Percentiles rank a stretch among this genome's conserved stretches.
phyloP scores from a whole-genome alignment of 2,888 invertebrate species.

The Branchinecta sandiegonensis region DNA sequence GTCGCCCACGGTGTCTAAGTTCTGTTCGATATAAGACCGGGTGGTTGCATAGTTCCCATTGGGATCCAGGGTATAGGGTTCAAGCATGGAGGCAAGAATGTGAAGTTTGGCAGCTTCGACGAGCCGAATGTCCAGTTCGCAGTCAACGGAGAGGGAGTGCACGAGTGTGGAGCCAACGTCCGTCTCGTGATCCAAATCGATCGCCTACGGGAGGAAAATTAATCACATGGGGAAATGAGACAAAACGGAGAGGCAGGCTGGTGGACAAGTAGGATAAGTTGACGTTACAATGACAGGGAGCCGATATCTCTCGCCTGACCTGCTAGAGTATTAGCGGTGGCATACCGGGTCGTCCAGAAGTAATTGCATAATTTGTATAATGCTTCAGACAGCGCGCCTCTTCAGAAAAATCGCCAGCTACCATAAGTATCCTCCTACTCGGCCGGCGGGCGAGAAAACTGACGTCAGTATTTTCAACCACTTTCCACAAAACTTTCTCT shows the following conservation, averaged over 20 bases:
- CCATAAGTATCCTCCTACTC: too few relatives aligned
- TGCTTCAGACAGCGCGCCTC: too few relatives aligned
- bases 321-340: too few relatives aligned
- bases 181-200: background rate
- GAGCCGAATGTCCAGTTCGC: conserved; percentile 23
- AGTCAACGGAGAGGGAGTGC: conserved; percentile 20
- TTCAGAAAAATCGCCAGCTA: too few relatives aligned
- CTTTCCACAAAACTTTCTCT: too few relatives aligned
- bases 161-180: conserved; percentile 15
- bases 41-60: conserved; percentile 28
- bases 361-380: too few relatives aligned
- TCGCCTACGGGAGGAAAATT: conserved; percentile 5
- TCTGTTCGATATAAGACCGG: background rate
- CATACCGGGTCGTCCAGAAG: too few relatives aligned
- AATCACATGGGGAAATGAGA: background rate
- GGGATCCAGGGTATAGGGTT: conserved; percentile 31
- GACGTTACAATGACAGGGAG: too few relatives aligned
- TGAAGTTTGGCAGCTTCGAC: conserved; percentile 32
- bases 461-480: too few relatives aligned
- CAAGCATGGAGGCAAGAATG: conserved; percentile 35
- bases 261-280: background rate
- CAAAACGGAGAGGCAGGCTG: too few relatives aligned
- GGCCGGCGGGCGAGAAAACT: too few relatives aligned
- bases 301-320: too few relatives aligned
- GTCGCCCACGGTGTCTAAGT: conserved; percentile 14